phyloP scores from a whole-genome alignment of 2,113 vertebrate species.

The Charina bottae region DNA sequence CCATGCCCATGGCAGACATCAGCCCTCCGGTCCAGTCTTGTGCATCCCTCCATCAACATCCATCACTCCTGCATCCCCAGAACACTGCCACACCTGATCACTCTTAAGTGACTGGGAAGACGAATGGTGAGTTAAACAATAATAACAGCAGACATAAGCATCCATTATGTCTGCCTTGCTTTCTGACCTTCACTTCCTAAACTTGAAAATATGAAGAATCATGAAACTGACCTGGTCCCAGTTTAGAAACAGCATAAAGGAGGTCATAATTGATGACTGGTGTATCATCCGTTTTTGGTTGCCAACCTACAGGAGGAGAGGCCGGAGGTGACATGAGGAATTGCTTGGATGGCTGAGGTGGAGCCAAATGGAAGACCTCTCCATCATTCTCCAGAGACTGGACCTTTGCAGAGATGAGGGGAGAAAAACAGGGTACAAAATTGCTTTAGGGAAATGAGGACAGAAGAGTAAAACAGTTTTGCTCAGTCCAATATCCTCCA shows the following conservation, averaged over 20 bases:
- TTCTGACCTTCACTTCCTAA: not conserved
- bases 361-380: slow-evolving; percentile 87
- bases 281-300: slow-evolving; percentile 83
- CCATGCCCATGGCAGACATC: not conserved
- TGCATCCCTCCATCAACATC: not conserved
- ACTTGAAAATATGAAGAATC: not conserved
- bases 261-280: slow-evolving; percentile 90
- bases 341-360: slow-evolving; percentile 87
- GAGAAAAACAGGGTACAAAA: not conserved
- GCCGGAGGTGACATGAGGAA: slow-evolving; percentile 89
- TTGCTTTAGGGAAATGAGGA: not conserved
- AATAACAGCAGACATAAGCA: not conserved
- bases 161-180: not conserved
- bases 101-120: not conserved
- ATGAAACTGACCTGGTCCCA: slow-evolving; percentile 81
- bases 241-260: slow-evolving; percentile 85
- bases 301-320: slow-evolving; percentile 86
- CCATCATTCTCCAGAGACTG: slow-evolving; percentile 83
- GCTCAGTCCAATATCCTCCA: not conserved
- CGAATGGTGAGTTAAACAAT: not conserved
- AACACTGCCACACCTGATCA: not conserved
- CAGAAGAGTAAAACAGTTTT: slow-evolving; percentile 17
- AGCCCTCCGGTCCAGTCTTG: too few relatives aligned
- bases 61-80: not conserved
- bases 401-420: slow-evolving; percentile 71